Evolutionary conservation across 2,113 vertebrate genomes (phyloP).

Genomic region (Microcebus tavaratra): DNA sequence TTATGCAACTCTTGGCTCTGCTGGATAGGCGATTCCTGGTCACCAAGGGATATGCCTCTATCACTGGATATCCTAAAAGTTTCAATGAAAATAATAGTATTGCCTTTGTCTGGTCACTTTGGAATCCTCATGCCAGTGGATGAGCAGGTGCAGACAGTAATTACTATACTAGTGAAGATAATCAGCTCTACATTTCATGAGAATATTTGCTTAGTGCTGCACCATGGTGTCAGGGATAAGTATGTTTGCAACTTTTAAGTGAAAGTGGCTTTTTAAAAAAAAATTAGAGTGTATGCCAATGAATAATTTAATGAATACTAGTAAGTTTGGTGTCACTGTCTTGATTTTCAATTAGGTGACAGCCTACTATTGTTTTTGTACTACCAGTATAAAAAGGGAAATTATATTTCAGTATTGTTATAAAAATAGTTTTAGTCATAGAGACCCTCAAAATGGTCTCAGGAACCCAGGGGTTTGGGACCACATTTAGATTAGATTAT

Average conservation of each 20-base stretch:
- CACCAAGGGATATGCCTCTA: neutral
- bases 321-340: neutral
- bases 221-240: neutral
- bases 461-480: neutral
- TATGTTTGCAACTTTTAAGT: neutral
- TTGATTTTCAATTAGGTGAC: neutral
- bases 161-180: neutral
- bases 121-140: neutral
- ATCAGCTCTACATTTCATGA: neutral
- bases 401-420: neutral
- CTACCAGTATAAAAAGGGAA: neutral
- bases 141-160: neutral
- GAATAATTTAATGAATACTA: neutral
- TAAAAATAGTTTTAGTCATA: neutral
- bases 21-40: neutral
- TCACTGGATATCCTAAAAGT: neutral
- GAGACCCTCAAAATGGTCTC: neutral
- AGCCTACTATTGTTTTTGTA: neutral
- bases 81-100: neutral
- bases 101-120: neutral
- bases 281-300: neutral
- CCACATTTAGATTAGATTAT: neutral
- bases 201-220: neutral
- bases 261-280: neutral
- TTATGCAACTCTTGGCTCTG: neutral